Evolutionary conservation across 2,888 invertebrate species (phyloP), one percentile per base, ranked within the genome.

Genomic region (Cheilosia grossa): DNA sequence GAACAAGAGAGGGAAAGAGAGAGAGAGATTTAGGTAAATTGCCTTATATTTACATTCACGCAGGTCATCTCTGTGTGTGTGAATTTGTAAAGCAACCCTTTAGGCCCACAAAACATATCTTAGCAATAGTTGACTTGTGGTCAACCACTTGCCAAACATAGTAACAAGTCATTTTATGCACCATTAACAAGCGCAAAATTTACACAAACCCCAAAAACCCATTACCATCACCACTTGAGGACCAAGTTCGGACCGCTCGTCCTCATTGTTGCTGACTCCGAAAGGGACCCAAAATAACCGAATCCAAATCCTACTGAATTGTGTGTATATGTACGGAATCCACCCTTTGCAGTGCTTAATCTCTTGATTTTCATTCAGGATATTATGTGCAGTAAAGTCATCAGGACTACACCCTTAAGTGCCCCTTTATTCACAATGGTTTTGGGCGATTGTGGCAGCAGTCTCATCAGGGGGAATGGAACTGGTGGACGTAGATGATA

Each of bases 31-130:
- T 44, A 44, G 42, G 2, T n/a, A 42, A 6, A 47, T 49, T 17
- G 37, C n/a, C 49, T 47, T 17, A 47, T 15, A 49, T 7, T 51
- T 33, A 63, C 47, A 74, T 21, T 53, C 19, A 64, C 30, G 17
- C 44, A 47, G 4, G 19, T 6, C n/a, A 24, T 30, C 21, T 10
- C 15, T 51, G 24, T 30, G 30, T 56, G 49, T 66, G 54, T 85
- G 78, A 86, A 83, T 70, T 82, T 66, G 87, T 83, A 87, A 88
- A 88, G 88, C 87, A 89, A 88, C 88, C 89, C 87, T 82, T 83
- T 67, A 51, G 53, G 54, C 58, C 63, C 74, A 75, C 83, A 87
- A 67, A 78, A 85, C 81, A 78, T 78, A 78, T 85, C 85, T 85
- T 80, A 81, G 85, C 66, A 74, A 86, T 86, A 82, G 82, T 86